Evolutionary conservation across 2,888 invertebrate species (phyloP), one percentile per base, ranked within the genome.

Genomic region (Lithophane semibrunnea): DNA sequence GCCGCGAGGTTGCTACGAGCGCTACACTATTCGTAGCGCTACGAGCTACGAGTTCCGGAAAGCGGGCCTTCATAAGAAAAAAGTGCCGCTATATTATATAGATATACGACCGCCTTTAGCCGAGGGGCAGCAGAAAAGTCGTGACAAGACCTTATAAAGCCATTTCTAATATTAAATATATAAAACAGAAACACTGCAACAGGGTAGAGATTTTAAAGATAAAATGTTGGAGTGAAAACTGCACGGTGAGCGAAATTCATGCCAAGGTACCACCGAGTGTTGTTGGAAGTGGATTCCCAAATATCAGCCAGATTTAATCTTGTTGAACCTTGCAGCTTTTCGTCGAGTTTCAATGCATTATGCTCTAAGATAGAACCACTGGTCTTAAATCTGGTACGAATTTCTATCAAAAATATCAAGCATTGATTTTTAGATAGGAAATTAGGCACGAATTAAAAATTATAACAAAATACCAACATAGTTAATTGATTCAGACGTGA

Each of bases 21-120:
- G 70, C 66, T 82, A 85, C 82, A 82, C 64, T 71, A 65, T 80
- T 80, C 82, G 85, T 65, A 74, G 56, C 44, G 85, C 82, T 82
- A 85, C 82, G 60, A 54, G 80, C 81, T 81, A 73, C 84, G 76
- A 82, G 67, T n/a, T 68, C 47, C 54, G 58, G 47, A 66, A 49
- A 68, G 9, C 54, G 24, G 10, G 42, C 13, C 12, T 56, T 64
- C 52, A 80, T 70, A 85, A 70, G 72, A 42, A 69, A 37, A 73
- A 66, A 71, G 16, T 67, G 52, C 21, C 1, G 24, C 18, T 79
- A 52, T 49, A 67, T 44, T 52, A 47, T 24, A 13, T 54, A 60
- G 37, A 69, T 12, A 64, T 71, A 79, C 47, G 60, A 66, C 42
- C 13, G 66, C 54, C 1, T 80, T 84, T 79, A 58, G 44, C 37